These are phyloP conservation scores for Phocoena phocoena DNA, from an alignment of 2,113 vertebrate species.

Conservation along the genomic window DNA sequence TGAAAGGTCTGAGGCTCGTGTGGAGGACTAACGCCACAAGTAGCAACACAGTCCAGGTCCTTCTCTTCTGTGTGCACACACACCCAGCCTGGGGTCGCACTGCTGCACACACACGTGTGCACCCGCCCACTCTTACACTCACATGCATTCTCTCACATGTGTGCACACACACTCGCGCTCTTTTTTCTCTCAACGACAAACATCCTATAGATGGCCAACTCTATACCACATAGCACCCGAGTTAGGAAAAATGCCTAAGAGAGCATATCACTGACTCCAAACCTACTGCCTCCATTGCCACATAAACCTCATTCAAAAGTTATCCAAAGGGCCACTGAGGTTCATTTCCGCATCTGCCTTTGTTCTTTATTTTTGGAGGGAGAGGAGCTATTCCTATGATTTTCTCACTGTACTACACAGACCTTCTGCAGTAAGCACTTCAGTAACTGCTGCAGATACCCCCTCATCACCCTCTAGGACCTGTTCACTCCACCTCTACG, in stretches of 20 bases:
- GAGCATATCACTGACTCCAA: constrained; percentile 87
- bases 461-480: neutral
- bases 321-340: constrained; percentile 83
- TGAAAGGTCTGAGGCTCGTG: neutral
- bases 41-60: neutral
- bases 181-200: constrained; percentile 26
- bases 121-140: neutral
- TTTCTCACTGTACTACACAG: constrained; percentile 4
- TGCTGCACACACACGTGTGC: neutral
- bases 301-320: constrained; percentile 95
- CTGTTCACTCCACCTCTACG: neutral
- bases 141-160: neutral
- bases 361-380: constrained; percentile 6
- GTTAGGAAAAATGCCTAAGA: constrained; percentile 56
- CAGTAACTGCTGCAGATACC: neutral
- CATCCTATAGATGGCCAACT: constrained; percentile 49
- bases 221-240: constrained; percentile 23
- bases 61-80: neutral
- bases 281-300: constrained; percentile 86
- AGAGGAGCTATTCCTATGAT: neutral
- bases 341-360: constrained; percentile 68
- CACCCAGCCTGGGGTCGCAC: neutral
- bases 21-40: neutral
- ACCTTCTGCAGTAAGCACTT: constrained; percentile 23
- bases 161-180: neutral